phyloP scores from a whole-genome alignment of 2,113 vertebrate species.

The Atractosteus spatula region DNA sequence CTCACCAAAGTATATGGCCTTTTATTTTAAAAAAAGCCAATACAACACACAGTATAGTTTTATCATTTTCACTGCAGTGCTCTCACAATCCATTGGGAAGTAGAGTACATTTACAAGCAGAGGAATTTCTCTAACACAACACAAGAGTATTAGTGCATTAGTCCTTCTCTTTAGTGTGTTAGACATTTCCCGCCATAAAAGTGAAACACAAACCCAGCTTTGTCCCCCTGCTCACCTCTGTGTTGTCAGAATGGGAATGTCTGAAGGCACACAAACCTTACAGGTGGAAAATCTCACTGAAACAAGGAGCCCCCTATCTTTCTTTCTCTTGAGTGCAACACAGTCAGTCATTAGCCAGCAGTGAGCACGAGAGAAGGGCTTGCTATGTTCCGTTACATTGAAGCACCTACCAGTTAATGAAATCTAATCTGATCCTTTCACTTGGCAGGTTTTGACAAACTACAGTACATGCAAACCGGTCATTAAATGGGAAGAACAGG shows the following conservation, averaged over 20 bases:
- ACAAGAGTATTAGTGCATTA: not conserved
- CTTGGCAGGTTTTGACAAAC: slow-evolving; percentile 42
- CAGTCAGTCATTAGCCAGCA: slow-evolving; percentile 6
- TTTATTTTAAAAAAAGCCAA: too few species aligned
- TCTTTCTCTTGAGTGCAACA: not conserved
- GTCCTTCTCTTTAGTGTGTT: not conserved
- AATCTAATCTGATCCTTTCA: slow-evolving; percentile 48
- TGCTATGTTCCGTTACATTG: slow-evolving; percentile 25
- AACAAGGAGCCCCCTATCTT: not conserved
- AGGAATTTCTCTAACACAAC: too few species aligned
- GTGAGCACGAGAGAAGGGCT: slow-evolving; percentile 13
- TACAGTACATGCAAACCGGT: slow-evolving; percentile 39
- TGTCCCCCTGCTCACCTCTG: not conserved
- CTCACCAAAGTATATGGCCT: too few species aligned
- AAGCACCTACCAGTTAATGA: slow-evolving; percentile 34
- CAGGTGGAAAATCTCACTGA: not conserved
- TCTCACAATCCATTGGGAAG: too few species aligned
- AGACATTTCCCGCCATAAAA: not conserved
- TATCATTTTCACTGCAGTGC: too few species aligned
- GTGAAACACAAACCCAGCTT: not conserved
- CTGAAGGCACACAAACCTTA: not conserved
- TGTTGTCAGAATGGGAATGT: not conserved
- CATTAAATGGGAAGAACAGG: slow-evolving; percentile 47
- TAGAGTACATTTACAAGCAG: too few species aligned
- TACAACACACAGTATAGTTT: too few species aligned